phyloP scores from a whole-genome alignment of 2,113 vertebrate genomes.

The Riparia riparia region DNA sequence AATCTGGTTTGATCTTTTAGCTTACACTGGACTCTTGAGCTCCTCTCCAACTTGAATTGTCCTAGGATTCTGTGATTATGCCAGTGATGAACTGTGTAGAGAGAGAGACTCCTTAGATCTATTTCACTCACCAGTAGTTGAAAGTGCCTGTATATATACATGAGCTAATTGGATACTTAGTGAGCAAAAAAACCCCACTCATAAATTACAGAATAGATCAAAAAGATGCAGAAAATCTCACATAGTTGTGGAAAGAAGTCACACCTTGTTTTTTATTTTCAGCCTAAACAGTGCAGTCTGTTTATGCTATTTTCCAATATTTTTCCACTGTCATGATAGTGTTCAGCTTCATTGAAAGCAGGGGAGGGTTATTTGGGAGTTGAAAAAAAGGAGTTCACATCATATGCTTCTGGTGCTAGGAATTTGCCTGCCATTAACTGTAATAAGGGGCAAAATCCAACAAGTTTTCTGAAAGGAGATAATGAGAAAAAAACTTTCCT shows the following conservation, averaged over 20 bases:
- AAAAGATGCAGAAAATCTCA: not conserved
- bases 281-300: not conserved
- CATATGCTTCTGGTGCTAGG: not conserved
- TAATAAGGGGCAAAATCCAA: not conserved
- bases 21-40: not conserved
- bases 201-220: not conserved
- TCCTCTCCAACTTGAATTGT: not conserved
- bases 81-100: not conserved
- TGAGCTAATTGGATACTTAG: not conserved
- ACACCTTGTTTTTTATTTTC: not conserved
- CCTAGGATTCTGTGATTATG: not conserved
- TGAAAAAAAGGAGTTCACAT: not conserved
- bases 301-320: not conserved
- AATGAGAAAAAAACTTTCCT: not conserved
- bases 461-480: not conserved
- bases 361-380: not conserved
- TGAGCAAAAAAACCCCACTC: not conserved
- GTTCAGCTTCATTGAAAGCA: not conserved
- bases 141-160: not conserved
- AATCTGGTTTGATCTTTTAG: not conserved
- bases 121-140: not conserved
- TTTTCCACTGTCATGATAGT: not conserved
- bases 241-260: not conserved
- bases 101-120: not conserved
- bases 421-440: not conserved